Conservation (phyloP, 2,888 invertebrate species). For the Thecocarcelia acutangulata region DNA sequence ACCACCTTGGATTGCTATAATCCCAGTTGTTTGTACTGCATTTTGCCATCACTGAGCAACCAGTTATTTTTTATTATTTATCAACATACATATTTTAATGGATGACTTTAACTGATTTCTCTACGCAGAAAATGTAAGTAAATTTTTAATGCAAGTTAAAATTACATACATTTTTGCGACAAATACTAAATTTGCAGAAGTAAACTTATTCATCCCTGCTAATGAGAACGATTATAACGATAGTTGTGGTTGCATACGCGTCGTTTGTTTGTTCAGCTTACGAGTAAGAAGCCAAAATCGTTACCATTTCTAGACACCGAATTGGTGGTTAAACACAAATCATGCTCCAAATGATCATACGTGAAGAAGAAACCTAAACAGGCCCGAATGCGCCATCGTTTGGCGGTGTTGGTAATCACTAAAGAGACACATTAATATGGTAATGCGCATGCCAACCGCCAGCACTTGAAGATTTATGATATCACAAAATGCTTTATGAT, state of each 20-base stretch:
- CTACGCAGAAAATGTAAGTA: too few species aligned
- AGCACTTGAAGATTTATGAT: constrained; percentile 78
- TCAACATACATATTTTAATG: too few species aligned
- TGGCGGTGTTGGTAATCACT: constrained; percentile 68
- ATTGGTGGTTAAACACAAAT: constrained; percentile 30
- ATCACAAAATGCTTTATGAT: constrained; percentile 80
- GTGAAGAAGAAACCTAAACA: constrained; percentile 2
- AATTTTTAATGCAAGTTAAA: too few species aligned
- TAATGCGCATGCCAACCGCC: constrained; percentile 77
- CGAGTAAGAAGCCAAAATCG: constrained; percentile 70
- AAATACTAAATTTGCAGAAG: background rate
- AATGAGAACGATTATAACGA: background rate
- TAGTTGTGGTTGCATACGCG: background rate
- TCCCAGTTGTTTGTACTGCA: too few species aligned
- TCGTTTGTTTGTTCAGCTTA: constrained; percentile 55
- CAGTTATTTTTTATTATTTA: too few species aligned
- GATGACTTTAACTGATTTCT: too few species aligned
- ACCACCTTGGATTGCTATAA: too few species aligned
- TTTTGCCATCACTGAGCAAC: too few species aligned
- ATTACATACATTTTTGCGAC: too few species aligned
- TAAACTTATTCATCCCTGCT: constrained; percentile 31
- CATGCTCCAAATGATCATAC: constrained; percentile 55
- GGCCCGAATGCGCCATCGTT: background rate
- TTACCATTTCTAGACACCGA: constrained; percentile 60
- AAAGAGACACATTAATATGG: constrained; percentile 76